Conservation (phyloP, 2,113 vertebrate genomes). For the Balaenoptera acutorostrata region DNA sequence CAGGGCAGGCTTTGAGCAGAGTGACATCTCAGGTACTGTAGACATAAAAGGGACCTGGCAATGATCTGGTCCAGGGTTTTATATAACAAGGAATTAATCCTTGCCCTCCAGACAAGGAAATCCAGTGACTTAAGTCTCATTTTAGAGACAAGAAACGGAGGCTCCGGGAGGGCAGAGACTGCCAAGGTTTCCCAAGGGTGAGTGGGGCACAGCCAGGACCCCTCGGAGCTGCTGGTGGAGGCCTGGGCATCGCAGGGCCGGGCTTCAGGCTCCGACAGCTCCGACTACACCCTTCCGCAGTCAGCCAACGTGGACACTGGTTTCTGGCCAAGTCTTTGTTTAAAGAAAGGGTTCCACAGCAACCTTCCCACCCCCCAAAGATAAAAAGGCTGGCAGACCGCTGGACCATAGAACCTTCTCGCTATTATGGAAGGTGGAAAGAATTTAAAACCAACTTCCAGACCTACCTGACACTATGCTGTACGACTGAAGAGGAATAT, state of each 20-base stretch:
- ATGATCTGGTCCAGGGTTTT: background rate
- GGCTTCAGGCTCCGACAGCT: background rate
- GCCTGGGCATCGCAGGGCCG: rapidly evolving
- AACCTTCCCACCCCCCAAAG: background rate
- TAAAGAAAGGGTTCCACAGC: background rate
- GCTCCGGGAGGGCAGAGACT: too few species aligned
- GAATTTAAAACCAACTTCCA: background rate
- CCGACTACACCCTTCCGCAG: rapidly evolving
- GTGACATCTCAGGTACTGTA: background rate
- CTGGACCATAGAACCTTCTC: background rate
- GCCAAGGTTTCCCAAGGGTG: too few species aligned
- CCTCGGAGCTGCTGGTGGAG: background rate
- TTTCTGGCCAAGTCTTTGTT: background rate
- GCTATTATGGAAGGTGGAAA: background rate
- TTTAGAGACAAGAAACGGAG: background rate
- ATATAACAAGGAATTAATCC: background rate
- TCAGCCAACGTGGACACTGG: background rate
- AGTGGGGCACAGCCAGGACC: background rate
- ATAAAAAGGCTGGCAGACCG: background rate
- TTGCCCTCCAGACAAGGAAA: background rate
- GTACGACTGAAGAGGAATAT: background rate
- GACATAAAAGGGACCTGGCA: background rate
- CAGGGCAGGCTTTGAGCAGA: background rate
- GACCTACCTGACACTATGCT: background rate
- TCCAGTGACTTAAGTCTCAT: background rate